Evolutionary conservation across 2,888 invertebrate species (phyloP), one percentile per base, ranked within the genome.

Genomic region (Caenorhabditis uteleia): DNA sequence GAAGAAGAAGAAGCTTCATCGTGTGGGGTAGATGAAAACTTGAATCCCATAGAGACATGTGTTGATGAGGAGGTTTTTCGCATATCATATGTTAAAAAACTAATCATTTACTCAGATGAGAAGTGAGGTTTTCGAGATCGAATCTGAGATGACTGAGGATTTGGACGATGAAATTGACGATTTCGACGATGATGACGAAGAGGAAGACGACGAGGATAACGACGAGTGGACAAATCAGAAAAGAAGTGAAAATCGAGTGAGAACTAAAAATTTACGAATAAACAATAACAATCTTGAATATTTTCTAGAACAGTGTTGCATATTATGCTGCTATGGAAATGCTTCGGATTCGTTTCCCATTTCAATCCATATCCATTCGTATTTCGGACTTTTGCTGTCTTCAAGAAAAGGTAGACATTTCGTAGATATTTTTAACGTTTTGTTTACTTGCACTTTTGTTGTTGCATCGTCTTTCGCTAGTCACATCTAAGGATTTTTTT

Each of bases 261-360:
- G 33, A 2, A 2, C 5, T 34, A 14, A 34, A 34, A 7, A 34
- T 14, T 7, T 34, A n/a, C n/a, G 36, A 31, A 36, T 14, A 2
- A 38, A 12, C 12, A 16, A 8, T n/a, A n/a, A 25, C 25, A 36
- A 7, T 20, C 12, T 23, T n/a, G 16, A 40, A 33, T 16, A 33
- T 23, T n/a, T 18, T 10, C 12, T 47, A 65, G 66, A 55, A 67
- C 23, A 60, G 49, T 26, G 57, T 67, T 21, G 66, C 60, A 16
- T 55, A 66, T 36, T 66, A 59, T 33, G 72, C 75, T 6, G 66
- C 77, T 10, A 75, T 72, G 50, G 79, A 79, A 65, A 78, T 79
- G 70, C 61, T 79, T 20, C 62, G 78, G 25, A 75, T 77, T 33
- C 77, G 79, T 12, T 79, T 79, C 46, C 79, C 79, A 18, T 79